Conservation (phyloP, 2,797 vertebrate species). For the Sitta carolinensis region DNA sequence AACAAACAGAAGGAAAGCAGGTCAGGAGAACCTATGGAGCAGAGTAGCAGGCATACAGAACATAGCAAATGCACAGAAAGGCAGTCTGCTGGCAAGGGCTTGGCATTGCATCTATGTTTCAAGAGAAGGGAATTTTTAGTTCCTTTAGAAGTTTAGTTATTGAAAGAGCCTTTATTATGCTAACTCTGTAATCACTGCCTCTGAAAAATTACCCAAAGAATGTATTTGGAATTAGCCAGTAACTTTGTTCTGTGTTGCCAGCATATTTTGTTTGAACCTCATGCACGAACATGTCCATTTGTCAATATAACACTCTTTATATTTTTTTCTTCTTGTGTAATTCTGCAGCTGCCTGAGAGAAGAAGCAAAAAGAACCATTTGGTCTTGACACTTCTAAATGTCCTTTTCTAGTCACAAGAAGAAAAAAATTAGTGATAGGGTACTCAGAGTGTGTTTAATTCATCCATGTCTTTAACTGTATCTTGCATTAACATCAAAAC, state of each 20-base stretch:
- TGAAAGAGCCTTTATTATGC: slow-evolving; percentile 45
- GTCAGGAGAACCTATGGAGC: neutral
- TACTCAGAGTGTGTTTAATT: neutral
- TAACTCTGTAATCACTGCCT: slow-evolving; percentile 22
- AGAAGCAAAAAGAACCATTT: neutral
- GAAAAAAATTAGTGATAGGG: neutral
- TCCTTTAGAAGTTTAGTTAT: slow-evolving; percentile 1
- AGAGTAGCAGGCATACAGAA: neutral
- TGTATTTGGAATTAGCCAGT: slow-evolving; percentile 7
- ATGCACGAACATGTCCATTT: slow-evolving; percentile 51
- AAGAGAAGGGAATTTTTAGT: neutral
- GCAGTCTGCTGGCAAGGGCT: neutral
- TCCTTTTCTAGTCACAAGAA: neutral
- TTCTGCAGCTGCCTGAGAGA: neutral
- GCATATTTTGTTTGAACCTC: slow-evolving; percentile 50
- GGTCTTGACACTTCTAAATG: neutral
- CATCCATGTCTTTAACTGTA: neutral
- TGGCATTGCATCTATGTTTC: neutral
- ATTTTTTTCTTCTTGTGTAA: neutral
- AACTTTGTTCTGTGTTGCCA: slow-evolving; percentile 46
- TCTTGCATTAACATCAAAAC: neutral
- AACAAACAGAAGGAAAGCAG: neutral
- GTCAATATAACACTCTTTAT: slow-evolving; percentile 21
- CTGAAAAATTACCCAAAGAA: slow-evolving; percentile 41
- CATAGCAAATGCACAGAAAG: neutral